Evolutionary conservation across 1,140 invertebrate genomes (phyloP).

Genomic region (Pogonognathellus flavescens): DNA sequence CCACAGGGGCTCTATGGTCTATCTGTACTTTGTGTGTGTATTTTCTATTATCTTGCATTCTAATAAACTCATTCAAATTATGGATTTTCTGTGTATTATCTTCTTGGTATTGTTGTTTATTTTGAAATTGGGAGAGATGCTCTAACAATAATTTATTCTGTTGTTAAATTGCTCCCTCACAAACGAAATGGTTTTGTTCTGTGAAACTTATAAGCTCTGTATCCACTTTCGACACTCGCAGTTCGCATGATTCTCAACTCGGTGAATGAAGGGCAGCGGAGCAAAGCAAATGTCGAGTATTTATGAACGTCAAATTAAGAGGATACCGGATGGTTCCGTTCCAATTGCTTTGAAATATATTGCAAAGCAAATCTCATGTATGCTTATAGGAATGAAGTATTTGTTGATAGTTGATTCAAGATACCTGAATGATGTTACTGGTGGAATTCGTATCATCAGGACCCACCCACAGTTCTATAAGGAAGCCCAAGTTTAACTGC

Average conservation of each 20-base stretch:
- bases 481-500: constrained; percentile 81
- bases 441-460: constrained; percentile 89
- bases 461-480: constrained; percentile 85
- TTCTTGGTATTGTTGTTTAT: background rate
- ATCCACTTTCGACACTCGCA: too few species aligned
- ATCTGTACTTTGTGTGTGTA: too few species aligned
- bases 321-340: too few species aligned
- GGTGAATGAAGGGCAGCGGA: too few species aligned
- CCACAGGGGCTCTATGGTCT: constrained; percentile 15
- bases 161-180: background rate
- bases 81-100: constrained; percentile 23
- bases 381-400: too few species aligned
- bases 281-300: too few species aligned
- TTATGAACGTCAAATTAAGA: too few species aligned
- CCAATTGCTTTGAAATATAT: too few species aligned
- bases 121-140: background rate
- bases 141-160: constrained; percentile 12
- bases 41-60: constrained; percentile 19
- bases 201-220: too few species aligned
- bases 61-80: constrained; percentile 38
- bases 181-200: background rate
- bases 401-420: constrained; percentile 44
- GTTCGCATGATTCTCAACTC: too few species aligned
- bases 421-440: constrained; percentile 87
- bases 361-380: too few species aligned